These are phyloP conservation scores for Eufriesea mexicana DNA, from an alignment of 1,140 invertebrate genomes.

Conservation along the genomic window DNA sequence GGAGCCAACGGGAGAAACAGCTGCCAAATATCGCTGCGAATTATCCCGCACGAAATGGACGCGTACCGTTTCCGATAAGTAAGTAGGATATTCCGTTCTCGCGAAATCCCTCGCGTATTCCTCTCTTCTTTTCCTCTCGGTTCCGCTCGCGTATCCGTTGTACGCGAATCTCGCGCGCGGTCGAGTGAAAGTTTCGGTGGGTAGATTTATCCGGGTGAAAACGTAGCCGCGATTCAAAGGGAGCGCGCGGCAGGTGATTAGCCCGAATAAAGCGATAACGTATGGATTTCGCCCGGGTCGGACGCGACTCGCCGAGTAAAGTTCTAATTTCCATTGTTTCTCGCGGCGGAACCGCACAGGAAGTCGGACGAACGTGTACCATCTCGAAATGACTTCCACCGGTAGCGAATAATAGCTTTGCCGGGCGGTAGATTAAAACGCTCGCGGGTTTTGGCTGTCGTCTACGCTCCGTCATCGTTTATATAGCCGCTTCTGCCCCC, in stretches of 20 bases:
- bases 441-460: slow-evolving; percentile 61
- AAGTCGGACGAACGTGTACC: slow-evolving; percentile 46
- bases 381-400: slow-evolving; percentile 62
- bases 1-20: slow-evolving; percentile 1
- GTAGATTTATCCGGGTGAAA: neutral
- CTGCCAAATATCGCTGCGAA: slow-evolving; percentile 4
- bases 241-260: neutral
- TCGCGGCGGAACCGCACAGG: slow-evolving; percentile 40
- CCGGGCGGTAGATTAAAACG: slow-evolving; percentile 66
- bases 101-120: too few species aligned
- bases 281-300: slow-evolving; percentile 18
- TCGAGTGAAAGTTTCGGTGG: neutral
- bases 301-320: slow-evolving; percentile 24
- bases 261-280: slow-evolving; percentile 18
- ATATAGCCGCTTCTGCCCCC: slow-evolving; percentile 30
- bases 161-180: too few species aligned
- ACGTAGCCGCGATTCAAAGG: neutral
- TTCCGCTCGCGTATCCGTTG: neutral
- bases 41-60: neutral
- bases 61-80: neutral
- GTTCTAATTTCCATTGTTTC: slow-evolving; percentile 67
- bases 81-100: too few species aligned
- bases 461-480: slow-evolving; percentile 60
- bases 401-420: slow-evolving; percentile 58
- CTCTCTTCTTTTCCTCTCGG: neutral